Evolutionary conservation across 2,888 invertebrate species (phyloP).

Genomic region (Isotomurus palustris): DNA sequence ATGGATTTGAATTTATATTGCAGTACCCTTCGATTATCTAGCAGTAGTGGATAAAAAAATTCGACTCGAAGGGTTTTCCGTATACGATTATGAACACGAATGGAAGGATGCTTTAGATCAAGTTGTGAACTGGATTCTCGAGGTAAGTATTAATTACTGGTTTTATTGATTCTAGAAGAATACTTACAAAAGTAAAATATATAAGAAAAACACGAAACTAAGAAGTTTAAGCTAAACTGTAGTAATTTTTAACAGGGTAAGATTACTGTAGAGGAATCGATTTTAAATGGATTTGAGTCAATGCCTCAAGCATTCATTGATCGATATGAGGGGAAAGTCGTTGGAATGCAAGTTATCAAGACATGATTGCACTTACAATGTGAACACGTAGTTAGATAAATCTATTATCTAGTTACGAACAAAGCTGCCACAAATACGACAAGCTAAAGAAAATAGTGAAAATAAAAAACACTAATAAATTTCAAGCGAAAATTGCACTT

Average conservation of each 20-base stretch:
- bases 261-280: constrained; percentile 3
- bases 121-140: neutral
- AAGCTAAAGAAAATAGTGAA: too few relatives aligned
- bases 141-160: neutral
- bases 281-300: constrained; percentile 5
- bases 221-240: neutral
- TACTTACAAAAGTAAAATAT: neutral
- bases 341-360: constrained; percentile 5
- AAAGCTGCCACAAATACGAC: too few relatives aligned
- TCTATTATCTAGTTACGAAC: too few relatives aligned
- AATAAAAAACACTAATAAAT: too few relatives aligned
- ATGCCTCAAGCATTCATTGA: constrained; percentile 9
- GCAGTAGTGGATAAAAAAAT: constrained; percentile 1
- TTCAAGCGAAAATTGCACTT: too few relatives aligned
- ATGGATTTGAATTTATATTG: neutral
- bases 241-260: constrained; percentile 4
- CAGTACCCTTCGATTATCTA: constrained; percentile 9
- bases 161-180: neutral
- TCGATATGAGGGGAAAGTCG: neutral
- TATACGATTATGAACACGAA: neutral
- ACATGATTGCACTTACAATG: too few relatives aligned
- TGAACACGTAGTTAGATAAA: too few relatives aligned
- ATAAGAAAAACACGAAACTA: neutral
- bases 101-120: neutral
- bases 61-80: constrained; percentile 5